These are phyloP conservation scores for Plebejus anna DNA, from an alignment of 2,888 invertebrate species.

Conservation along the genomic window DNA sequence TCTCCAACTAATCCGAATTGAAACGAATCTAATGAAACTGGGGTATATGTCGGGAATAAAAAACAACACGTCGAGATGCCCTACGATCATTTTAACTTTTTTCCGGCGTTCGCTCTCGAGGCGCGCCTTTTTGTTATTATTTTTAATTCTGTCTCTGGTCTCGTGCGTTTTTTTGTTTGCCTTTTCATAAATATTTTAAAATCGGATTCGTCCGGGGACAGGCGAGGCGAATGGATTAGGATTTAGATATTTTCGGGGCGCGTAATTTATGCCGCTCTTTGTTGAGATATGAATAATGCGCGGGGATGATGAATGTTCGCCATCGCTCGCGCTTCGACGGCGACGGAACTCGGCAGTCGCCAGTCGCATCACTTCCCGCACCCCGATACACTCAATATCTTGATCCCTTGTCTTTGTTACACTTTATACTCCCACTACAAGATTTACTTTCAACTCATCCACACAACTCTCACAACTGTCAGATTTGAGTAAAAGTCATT, in stretches of 20 bases:
- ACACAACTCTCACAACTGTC: not conserved
- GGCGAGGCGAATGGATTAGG: slow-evolving; percentile 76
- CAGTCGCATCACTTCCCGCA: slow-evolving; percentile 49
- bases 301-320: slow-evolving; percentile 59
- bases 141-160: slow-evolving; percentile 73
- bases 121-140: slow-evolving; percentile 63
- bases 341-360: slow-evolving; percentile 40
- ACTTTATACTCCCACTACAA: not conserved
- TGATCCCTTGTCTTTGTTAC: slow-evolving; percentile 37
- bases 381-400: slow-evolving; percentile 37
- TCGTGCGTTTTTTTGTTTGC: slow-evolving; percentile 60
- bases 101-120: slow-evolving; percentile 69
- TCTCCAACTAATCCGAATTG: slow-evolving; percentile 76
- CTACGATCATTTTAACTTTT: slow-evolving; percentile 77
- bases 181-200: slow-evolving; percentile 79
- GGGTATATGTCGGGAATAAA: slow-evolving; percentile 60
- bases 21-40: slow-evolving; percentile 77
- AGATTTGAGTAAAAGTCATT: not conserved
- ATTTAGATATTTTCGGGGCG: slow-evolving; percentile 76
- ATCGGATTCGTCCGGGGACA: slow-evolving; percentile 76
- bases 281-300: slow-evolving; percentile 76
- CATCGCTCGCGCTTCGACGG: slow-evolving; percentile 49
- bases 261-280: slow-evolving; percentile 76
- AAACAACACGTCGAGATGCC: slow-evolving; percentile 64
- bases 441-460: not conserved